Evolutionary conservation across 1,140 invertebrate genomes (phyloP).

Genomic region (Ips typographus): DNA sequence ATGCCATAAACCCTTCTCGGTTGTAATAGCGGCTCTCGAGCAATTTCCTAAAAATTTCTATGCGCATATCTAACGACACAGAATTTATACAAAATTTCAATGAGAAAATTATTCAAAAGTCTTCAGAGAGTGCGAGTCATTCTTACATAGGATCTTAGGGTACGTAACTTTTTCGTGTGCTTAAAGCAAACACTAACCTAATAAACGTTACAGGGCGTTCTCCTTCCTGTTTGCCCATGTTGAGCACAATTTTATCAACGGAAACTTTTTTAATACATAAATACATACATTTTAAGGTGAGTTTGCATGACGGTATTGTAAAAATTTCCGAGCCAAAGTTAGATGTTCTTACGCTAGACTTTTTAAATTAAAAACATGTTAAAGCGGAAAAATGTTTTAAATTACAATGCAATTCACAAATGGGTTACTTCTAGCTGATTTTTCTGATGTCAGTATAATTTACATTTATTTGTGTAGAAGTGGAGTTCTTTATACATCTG

Average conservation of each 20-base stretch:
- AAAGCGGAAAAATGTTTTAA: conserved; percentile 14
- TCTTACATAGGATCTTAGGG: background rate
- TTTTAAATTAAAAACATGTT: conserved; percentile 6
- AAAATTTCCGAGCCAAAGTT: conserved; percentile 20
- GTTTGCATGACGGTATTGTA: conserved; percentile 21
- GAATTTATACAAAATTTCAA: conserved; percentile 31
- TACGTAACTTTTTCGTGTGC: conserved; percentile 7
- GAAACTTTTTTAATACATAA: conserved; percentile 38
- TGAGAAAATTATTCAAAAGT: conserved; percentile 31
- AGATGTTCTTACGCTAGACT: conserved; percentile 11
- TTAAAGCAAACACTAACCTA: conserved; percentile 35
- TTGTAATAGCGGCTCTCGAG: conserved; percentile 12
- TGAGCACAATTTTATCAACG: conserved; percentile 32
- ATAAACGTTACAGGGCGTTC: conserved; percentile 33
- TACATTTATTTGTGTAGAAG: too few relatives aligned
- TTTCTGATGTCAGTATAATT: too few relatives aligned
- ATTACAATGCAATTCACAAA: conserved; percentile 17
- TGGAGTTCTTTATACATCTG: too few relatives aligned
- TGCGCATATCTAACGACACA: conserved; percentile 16
- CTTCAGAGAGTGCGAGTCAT: background rate
- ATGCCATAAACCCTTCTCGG: conserved; percentile 9
- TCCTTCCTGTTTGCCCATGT: conserved; percentile 23
- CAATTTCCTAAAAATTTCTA: conserved; percentile 28
- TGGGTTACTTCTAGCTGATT: background rate
- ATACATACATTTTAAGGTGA: conserved; percentile 36